phyloP scores from a whole-genome alignment of 1,140 invertebrate genomes.

The Caenorhabditis briggsae region DNA sequence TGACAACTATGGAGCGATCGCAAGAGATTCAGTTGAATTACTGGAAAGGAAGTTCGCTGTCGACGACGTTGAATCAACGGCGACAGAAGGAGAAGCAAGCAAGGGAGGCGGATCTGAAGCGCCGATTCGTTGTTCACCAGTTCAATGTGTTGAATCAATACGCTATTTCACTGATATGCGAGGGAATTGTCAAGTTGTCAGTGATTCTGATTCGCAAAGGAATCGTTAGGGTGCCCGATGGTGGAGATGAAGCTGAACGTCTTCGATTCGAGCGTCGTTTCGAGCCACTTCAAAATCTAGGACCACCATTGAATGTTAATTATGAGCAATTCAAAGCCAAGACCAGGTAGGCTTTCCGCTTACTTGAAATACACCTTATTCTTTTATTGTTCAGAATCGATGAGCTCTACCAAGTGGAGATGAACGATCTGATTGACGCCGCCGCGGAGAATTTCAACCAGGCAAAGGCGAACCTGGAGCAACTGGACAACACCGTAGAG shows the following conservation, averaged over 20 bases:
- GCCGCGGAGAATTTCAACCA: neutral
- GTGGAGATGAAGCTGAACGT: conserved; percentile 2
- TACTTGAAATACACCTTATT: too few relatives aligned
- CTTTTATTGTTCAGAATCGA: neutral
- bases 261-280: conserved; percentile 21
- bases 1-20: neutral
- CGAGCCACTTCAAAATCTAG: neutral
- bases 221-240: neutral
- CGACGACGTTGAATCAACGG: neutral
- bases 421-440: neutral
- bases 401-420: neutral
- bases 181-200: conserved; percentile 3
- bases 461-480: neutral
- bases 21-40: conserved; percentile 1
- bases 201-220: neutral
- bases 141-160: neutral
- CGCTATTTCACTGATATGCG: neutral
- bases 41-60: neutral
- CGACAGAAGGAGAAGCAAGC: neutral
- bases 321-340: neutral
- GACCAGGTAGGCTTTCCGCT: too few relatives aligned
- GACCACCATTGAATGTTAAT: neutral
- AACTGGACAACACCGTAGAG: neutral
- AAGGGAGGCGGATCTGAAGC: neutral
- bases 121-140: neutral